phyloP scores from a whole-genome alignment of 1,140 invertebrate genomes.

The Lycorma delicatula region DNA sequence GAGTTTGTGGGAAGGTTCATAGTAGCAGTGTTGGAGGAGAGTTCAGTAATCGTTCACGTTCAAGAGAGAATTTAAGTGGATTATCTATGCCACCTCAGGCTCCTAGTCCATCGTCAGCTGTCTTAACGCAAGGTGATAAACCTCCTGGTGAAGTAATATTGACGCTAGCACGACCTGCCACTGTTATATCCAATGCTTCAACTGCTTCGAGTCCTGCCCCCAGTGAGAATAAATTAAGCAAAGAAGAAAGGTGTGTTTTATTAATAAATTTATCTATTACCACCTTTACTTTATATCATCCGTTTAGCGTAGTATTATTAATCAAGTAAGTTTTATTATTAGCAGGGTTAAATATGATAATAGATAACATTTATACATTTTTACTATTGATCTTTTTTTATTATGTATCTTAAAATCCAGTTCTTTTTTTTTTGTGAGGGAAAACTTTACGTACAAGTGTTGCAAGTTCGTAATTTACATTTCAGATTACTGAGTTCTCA shows the following conservation, averaged over 20 bases:
- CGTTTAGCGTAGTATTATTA: not conserved
- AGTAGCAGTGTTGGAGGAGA: not conserved
- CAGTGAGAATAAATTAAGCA: slow-evolving; percentile 47
- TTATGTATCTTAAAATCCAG: no score
- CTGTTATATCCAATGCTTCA: slow-evolving; percentile 57
- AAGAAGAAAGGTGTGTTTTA: slow-evolving; percentile 46
- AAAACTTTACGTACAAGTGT: no score
- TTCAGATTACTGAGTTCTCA: no score
- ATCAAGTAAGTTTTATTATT: not conserved
- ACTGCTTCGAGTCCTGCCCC: slow-evolving; percentile 51
- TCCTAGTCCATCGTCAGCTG: not conserved
- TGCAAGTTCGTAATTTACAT: no score
- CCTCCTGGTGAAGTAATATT: slow-evolving; percentile 46
- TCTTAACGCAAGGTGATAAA: not conserved
- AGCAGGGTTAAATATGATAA: not conserved
- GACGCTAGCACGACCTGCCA: slow-evolving; percentile 60
- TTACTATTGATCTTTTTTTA: no score
- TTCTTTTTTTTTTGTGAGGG: no score
- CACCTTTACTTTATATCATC: not conserved
- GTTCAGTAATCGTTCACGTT: slow-evolving; percentile 11
- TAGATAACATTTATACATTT: no score
- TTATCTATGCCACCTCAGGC: not conserved
- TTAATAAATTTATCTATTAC: not conserved
- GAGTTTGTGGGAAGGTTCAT: slow-evolving; percentile 14
- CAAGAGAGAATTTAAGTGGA: slow-evolving; percentile 19